phyloP scores from a whole-genome alignment of 2,797 vertebrate genomes.

The Microctenopoma steveboyesi region DNA sequence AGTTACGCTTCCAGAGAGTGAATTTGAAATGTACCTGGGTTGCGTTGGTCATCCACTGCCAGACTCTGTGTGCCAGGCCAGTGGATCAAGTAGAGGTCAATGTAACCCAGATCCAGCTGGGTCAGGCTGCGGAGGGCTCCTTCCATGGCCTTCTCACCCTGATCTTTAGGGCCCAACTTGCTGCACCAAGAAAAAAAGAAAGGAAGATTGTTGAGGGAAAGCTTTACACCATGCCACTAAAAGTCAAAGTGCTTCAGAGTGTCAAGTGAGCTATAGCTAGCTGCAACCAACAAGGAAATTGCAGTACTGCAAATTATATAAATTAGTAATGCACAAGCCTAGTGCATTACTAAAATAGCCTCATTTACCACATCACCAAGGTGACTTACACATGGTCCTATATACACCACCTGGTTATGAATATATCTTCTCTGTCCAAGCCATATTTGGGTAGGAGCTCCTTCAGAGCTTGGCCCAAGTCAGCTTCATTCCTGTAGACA shows the following conservation, averaged over 20 bases:
- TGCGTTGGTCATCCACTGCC: constrained; percentile 74
- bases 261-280: not conserved
- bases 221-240: not conserved
- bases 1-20: too few relatives aligned
- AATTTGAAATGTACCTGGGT: constrained; percentile 55
- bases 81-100: constrained; percentile 89
- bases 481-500: constrained; percentile 84
- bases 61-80: constrained; percentile 87
- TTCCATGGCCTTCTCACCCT: constrained; percentile 76
- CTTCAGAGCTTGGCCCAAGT: constrained; percentile 78
- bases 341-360: too few relatives aligned
- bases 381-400: not conserved
- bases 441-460: constrained; percentile 82
- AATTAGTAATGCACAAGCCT: too few relatives aligned
- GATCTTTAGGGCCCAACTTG: constrained; percentile 84
- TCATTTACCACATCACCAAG: not conserved
- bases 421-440: constrained; percentile 80
- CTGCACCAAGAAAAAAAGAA: constrained; percentile 50
- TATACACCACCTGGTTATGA: constrained; percentile 78
- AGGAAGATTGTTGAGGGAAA: not conserved
- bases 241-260: too few relatives aligned
- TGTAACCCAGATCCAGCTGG: constrained; percentile 81
- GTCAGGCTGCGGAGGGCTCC: constrained; percentile 81
- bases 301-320: too few relatives aligned
- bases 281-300: too few relatives aligned